Evolutionary conservation across 2,113 vertebrate genomes (phyloP), one percentile per base, ranked within the genome.

Genomic region (Gnathonemus echidnorhynchus): DNA sequence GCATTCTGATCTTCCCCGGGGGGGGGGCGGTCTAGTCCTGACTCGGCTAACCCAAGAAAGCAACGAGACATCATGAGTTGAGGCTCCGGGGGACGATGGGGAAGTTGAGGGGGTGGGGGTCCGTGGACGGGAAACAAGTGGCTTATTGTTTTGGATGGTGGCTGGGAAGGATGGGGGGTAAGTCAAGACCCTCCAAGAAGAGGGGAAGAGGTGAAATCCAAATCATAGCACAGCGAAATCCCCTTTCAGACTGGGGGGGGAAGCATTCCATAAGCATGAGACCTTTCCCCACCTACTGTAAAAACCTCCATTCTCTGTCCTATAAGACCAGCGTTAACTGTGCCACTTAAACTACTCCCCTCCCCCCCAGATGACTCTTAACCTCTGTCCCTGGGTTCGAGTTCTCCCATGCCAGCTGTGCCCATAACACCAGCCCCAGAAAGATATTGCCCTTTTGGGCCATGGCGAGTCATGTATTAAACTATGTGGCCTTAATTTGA

Each of bases 211-310:
- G 91, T 93, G 92, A 91, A 90, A 92, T 92, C 89, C 66, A 93
- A 91, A 91, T 91, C 92, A 93, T 93, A 91, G 90, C 85, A 89
- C 93, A 93, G 93, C 92, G 93, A 95, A 95, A 95, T 94, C 92
- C 87, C 7, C 70, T 85, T 86, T 91, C 91, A 92, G 93, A 92
- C 91, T 7, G 90, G 66, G 56, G 86, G 66, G 83, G 31, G 91
- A 92, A 94, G 95, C 93, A 95, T 95, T 96, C 94, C 93, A 89
- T 91, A 92, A 93, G 93, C 93, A 94, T 95, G 94, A 96, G 93
- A 93, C 91, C 90, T 91, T 91, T 93, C 94, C 94, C 94, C 93
- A 91, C 93, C 92, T 89, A 92, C 94, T 93, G 92, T 92, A 89
- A 91, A 92, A 94, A 91, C 92, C 93, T 91, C 93, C 92, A 93